Evolutionary conservation across 2,888 invertebrate genomes (phyloP), one percentile per base, ranked within the genome.

Genomic region (Cryptocheilus praepositus): DNA sequence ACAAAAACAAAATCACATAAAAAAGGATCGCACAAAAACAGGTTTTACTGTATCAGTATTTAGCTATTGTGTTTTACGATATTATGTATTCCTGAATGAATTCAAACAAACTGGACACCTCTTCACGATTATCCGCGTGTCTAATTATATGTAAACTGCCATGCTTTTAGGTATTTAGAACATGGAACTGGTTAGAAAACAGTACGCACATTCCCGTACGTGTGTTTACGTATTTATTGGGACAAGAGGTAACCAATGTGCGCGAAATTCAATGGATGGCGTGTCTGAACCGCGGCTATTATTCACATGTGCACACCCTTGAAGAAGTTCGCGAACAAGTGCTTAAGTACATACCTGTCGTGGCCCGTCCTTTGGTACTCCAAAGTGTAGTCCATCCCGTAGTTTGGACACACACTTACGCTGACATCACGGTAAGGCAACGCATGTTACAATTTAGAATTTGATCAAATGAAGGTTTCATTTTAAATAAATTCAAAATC

Each of bases 281-380:
- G 0, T 99, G 99, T 87, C 91, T 93, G 54, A 99, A 99, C 89
- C 93, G 97, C 90, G 98, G 98, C n/a, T 97, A 94, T 88, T 98
- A 95, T 89, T 95, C 96, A 0, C 98, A 98, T 87, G 96, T 99
- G 16, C 95, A 96, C 77, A 96, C 97, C 0, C 92, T 98, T 83
- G 97, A 98, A 80, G 98, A 99, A 89, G 98, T 98, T 0, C 95
- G 96, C 75, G 97, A 98, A 88, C 96, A 99, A 88, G 98, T 99
- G 21, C 90, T 99, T 81, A 95, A 98, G 88, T 99, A 99, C 89
- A 96, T 99, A 74, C 94, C 96, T 68, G 98, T 99, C 3, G 94
- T 99, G 85, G 98, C 96, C 0, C 92, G 95, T 49, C 96, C 96
- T 0, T 90, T 96, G 85, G 95, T 95, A 5, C 89, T 96, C 57